These are phyloP conservation scores for Hydra vulgaris DNA, from an alignment of 30 jellyfish, hydroid and myxozoan species.

Conservation along the genomic window DNA sequence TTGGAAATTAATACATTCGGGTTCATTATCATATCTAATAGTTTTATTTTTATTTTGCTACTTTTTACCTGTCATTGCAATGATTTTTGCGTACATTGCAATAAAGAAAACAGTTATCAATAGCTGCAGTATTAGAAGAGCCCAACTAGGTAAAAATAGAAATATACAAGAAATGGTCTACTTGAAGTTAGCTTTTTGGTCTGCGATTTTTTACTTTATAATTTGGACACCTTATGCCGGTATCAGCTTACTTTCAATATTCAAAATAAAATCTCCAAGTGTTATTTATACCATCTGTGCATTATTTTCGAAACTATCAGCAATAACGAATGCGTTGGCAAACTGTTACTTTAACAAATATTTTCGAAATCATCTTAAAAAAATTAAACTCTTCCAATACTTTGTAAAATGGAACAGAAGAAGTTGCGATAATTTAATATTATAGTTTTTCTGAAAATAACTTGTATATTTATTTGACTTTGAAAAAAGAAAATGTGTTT, in stretches of 20 bases:
- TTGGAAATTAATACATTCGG: background rate
- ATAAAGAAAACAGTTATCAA: background rate
- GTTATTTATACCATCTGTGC: background rate
- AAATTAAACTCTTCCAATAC: background rate
- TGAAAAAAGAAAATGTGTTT: no score
- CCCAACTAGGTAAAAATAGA: background rate
- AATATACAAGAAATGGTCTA: background rate
- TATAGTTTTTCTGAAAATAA: background rate
- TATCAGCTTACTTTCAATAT: background rate
- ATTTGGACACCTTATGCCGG: conserved; percentile 16
- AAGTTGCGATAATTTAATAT: no score
- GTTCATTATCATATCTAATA: background rate
- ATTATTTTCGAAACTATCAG: conserved; percentile 11
- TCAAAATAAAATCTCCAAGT: background rate
- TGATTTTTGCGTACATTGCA: background rate
- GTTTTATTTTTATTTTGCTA: background rate
- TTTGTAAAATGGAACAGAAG: background rate
- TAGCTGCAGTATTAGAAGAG: background rate
- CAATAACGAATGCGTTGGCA: conserved; percentile 4
- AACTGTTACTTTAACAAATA: conserved; percentile 3
- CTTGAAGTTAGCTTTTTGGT: background rate
- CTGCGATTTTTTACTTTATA: background rate
- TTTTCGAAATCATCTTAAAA: background rate
- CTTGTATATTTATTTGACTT: no score
- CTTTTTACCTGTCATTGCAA: background rate